Conservation (phyloP, 2,797 vertebrate species). For the Lates japonicus region DNA sequence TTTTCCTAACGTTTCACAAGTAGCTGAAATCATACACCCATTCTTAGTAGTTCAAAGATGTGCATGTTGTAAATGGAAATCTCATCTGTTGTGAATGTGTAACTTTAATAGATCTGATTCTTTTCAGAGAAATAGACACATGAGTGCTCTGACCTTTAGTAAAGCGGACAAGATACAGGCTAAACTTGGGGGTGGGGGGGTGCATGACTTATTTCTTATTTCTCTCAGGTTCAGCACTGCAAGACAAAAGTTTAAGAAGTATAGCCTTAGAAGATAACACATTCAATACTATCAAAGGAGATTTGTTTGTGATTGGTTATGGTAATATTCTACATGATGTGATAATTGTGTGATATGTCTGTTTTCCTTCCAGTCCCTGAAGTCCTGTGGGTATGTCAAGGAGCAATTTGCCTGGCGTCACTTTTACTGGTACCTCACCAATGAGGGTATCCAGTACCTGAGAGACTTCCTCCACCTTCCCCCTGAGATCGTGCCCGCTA, state of each 20-base stretch:
- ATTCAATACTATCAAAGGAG: not conserved
- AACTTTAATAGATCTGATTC: no score
- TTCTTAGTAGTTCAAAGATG: no score
- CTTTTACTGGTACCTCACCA: constrained; percentile 99
- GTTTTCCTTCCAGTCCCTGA: constrained; percentile 89
- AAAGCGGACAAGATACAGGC: no score
- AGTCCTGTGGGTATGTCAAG: constrained; percentile 98
- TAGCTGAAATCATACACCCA: not conserved
- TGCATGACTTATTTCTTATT: no score
- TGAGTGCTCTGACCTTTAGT: no score
- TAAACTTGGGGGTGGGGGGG: no score
- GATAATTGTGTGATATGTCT: not conserved
- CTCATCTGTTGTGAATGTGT: no score
- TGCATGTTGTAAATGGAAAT: no score
- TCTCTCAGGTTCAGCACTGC: not conserved
- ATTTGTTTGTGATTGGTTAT: not conserved
- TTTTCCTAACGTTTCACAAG: not conserved
- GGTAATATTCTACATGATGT: not conserved
- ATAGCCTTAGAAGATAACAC: not conserved
- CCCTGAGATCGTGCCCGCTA: constrained; percentile 97
- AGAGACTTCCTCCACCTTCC: constrained; percentile 98
- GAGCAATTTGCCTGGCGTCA: constrained; percentile 99
- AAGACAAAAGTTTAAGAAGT: not conserved
- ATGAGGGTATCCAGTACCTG: constrained; percentile 99
- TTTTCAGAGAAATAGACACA: no score